These are phyloP conservation scores for Rhynchophorus ferrugineus DNA, from an alignment of 1,140 invertebrate genomes.

Conservation along the genomic window DNA sequence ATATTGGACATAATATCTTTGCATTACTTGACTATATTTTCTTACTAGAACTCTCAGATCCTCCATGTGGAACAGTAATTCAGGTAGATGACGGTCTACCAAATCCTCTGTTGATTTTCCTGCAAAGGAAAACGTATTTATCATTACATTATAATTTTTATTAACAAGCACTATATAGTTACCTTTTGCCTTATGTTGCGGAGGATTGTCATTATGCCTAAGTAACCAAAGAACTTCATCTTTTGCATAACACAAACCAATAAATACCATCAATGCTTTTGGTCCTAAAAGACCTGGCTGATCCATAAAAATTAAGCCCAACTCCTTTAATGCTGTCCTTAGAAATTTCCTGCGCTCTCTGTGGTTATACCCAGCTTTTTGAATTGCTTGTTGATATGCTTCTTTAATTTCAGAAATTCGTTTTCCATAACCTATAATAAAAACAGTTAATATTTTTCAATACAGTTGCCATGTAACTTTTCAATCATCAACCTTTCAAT, in stretches of 20 bases:
- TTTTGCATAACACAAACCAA: slow-evolving; percentile 87
- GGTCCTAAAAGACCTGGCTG: slow-evolving; percentile 95
- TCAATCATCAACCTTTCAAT: slow-evolving; percentile 69
- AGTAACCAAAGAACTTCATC: slow-evolving; percentile 97
- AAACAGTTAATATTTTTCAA: neutral
- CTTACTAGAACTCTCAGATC: slow-evolving; percentile 87
- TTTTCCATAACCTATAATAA: slow-evolving; percentile 65
- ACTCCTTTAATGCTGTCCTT: slow-evolving; percentile 88
- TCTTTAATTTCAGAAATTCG: slow-evolving; percentile 91
- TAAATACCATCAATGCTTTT: slow-evolving; percentile 94
- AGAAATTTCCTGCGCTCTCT: slow-evolving; percentile 94
- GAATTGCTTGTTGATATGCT: slow-evolving; percentile 80
- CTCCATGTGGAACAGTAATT: slow-evolving; percentile 96
- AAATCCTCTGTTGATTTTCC: slow-evolving; percentile 77
- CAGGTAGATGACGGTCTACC: slow-evolving; percentile 89
- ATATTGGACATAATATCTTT: slow-evolving; percentile 97
- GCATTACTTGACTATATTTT: slow-evolving; percentile 95
- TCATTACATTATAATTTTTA: neutral
- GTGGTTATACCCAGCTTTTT: slow-evolving; percentile 83
- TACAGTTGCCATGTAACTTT: no score
- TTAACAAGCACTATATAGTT: neutral
- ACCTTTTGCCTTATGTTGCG: slow-evolving; percentile 74
- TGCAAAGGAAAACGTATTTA: slow-evolving; percentile 7
- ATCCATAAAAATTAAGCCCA: slow-evolving; percentile 92
- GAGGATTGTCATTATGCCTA: slow-evolving; percentile 92